phyloP scores from a whole-genome alignment of 2,797 vertebrate genomes.

The Chelidonichthys spinosus region DNA sequence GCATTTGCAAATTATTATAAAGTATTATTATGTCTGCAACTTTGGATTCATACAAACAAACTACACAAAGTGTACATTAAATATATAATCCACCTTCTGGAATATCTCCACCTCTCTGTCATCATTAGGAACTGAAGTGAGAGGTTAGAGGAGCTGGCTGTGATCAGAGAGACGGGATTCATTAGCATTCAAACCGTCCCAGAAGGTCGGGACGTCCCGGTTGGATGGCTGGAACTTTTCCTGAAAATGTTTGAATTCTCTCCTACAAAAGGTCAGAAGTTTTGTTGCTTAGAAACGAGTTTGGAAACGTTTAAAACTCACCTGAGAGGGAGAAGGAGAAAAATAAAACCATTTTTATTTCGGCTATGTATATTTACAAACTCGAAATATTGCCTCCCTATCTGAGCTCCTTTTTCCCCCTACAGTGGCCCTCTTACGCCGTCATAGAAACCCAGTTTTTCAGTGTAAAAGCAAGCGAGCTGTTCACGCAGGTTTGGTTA shows the following conservation, averaged over 20 bases:
- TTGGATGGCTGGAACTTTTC: slow-evolving; percentile 1
- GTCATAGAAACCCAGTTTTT: too few species aligned
- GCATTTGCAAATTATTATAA: too few species aligned
- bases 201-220: background rate
- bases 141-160: background rate
- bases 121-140: background rate
- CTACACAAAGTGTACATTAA: too few species aligned
- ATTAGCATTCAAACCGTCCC: slow-evolving; percentile 8
- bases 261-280: background rate
- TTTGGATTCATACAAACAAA: too few species aligned
- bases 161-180: background rate
- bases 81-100: background rate
- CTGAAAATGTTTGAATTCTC: background rate
- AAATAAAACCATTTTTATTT: background rate
- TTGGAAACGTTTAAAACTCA: background rate
- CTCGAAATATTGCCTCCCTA: too few species aligned
- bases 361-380: too few species aligned
- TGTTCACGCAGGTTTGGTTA: too few species aligned
- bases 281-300: slow-evolving; percentile 6
- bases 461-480: too few species aligned
- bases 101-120: background rate
- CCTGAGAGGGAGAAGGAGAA: background rate
- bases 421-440: too few species aligned
- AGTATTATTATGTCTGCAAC: too few species aligned
- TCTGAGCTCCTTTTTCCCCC: too few species aligned